These are phyloP conservation scores for Drosophila lowei DNA, from an alignment of 1,140 invertebrate species.

Conservation along the genomic window DNA sequence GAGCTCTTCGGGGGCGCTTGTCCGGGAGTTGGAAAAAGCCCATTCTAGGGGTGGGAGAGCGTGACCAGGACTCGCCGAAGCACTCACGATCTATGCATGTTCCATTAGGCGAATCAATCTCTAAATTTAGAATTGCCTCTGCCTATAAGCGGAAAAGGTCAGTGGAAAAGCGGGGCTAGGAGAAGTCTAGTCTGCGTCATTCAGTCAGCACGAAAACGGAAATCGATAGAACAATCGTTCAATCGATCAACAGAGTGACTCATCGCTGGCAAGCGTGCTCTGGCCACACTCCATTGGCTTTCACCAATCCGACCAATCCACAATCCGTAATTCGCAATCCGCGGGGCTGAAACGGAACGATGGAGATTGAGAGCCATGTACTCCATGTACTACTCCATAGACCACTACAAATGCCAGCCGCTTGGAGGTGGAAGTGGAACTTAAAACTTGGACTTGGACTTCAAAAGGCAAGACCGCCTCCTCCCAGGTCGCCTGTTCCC, in stretches of 20 bases:
- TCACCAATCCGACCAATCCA: not conserved
- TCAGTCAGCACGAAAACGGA: conserved; percentile 5
- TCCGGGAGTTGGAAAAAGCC: conserved; percentile 49
- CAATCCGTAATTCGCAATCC: not conserved
- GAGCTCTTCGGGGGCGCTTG: conserved; percentile 61
- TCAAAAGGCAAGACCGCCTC: too few species aligned
- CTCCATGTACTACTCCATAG: too few species aligned
- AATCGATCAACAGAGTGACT: conserved; percentile 15
- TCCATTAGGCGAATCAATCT: not conserved
- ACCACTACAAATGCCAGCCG: too few species aligned
- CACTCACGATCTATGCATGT: conserved; percentile 11
- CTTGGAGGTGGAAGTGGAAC: too few species aligned
- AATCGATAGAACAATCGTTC: conserved; percentile 37
- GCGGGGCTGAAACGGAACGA: too few species aligned
- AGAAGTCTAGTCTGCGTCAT: conserved; percentile 4
- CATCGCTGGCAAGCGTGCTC: not conserved
- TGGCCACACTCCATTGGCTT: not conserved
- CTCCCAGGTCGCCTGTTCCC: too few species aligned
- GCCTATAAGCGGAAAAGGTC: conserved; percentile 34
- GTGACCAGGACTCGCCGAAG: conserved; percentile 22
- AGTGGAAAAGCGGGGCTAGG: conserved; percentile 7
- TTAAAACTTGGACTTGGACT: too few species aligned
- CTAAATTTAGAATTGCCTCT: conserved; percentile 12
- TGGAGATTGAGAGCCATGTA: too few species aligned
- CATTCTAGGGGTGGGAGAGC: conserved; percentile 40